Percentiles rank a stretch among this genome's conserved stretches.
phyloP scores from a whole-genome alignment of 2,797 vertebrate genomes.

The Pseudopleuronectes americanus region DNA sequence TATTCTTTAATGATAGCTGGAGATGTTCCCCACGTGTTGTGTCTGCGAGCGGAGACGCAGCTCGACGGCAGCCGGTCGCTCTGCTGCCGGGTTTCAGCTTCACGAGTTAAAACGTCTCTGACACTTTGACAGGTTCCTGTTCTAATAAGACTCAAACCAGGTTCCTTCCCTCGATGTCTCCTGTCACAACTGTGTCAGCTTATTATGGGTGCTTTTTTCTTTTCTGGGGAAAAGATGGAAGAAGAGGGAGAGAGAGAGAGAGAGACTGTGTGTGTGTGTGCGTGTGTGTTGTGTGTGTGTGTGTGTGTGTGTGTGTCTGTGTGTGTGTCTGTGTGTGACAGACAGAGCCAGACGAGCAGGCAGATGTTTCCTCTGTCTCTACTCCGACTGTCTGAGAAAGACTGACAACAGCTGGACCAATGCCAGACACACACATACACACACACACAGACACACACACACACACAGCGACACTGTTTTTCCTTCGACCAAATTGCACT shows the following conservation, averaged over 20 bases:
- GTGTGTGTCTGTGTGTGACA: slow-evolving; percentile 50
- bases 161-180: slow-evolving; percentile 64
- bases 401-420: slow-evolving; percentile 79
- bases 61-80: slow-evolving; percentile 54
- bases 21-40: neutral
- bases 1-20: too few species aligned
- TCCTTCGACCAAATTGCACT: too few species aligned
- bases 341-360: slow-evolving; percentile 78
- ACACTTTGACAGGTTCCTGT: slow-evolving; percentile 77
- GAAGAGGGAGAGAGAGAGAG: neutral
- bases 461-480: too few species aligned
- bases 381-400: slow-evolving; percentile 71
- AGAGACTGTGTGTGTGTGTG: neutral
- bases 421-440: slow-evolving; percentile 59
- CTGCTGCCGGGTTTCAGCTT: slow-evolving; percentile 64
- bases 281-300: slow-evolving; percentile 21
- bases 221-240: slow-evolving; percentile 46
- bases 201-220: slow-evolving; percentile 50
- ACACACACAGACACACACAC: neutral
- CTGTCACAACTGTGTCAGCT: slow-evolving; percentile 72
- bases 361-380: slow-evolving; percentile 78
- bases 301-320: slow-evolving; percentile 30
- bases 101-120: slow-evolving; percentile 68
- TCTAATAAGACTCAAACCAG: slow-evolving; percentile 73
- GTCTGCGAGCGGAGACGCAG: slow-evolving; percentile 13